Percentiles rank a stretch among this genome's conserved stretches.
These are phyloP conservation scores for Euschistus heros DNA, from an alignment of 1,140 invertebrate genomes.

Conservation along the genomic window DNA sequence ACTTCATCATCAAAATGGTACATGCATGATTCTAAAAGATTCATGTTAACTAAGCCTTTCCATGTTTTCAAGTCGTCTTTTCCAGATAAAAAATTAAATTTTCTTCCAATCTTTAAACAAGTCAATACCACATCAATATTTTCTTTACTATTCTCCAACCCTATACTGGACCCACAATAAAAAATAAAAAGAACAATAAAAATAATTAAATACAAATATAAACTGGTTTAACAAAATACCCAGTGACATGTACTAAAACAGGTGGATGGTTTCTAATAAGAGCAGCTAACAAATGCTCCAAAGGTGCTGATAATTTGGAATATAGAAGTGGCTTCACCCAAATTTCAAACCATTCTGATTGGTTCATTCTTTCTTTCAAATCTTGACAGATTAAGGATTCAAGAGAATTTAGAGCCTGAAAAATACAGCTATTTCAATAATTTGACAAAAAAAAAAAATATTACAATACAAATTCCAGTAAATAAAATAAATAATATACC, in stretches of 20 bases:
- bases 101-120: conserved; percentile 21
- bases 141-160: neutral
- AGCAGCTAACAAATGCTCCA: conserved; percentile 24
- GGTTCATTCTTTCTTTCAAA: conserved; percentile 19
- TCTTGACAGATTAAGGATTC: conserved; percentile 22
- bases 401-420: conserved; percentile 24
- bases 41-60: conserved; percentile 21
- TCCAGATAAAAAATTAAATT: conserved; percentile 17
- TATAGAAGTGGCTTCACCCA: conserved; percentile 27
- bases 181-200: neutral
- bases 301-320: conserved; percentile 5
- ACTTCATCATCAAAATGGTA: conserved; percentile 23
- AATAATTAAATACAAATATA: conserved; percentile 4
- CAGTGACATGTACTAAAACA: conserved; percentile 22
- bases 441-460: no score
- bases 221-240: conserved; percentile 6
- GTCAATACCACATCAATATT: conserved; percentile 17
- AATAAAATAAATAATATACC: neutral
- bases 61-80: conserved; percentile 17
- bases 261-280: conserved; percentile 18
- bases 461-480: no score
- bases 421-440: neutral
- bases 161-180: conserved; percentile 12
- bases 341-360: conserved; percentile 22
- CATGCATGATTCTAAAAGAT: conserved; percentile 12